These are phyloP conservation scores for Callinectes sapidus DNA, from an alignment of 2,888 invertebrate species.

Conservation along the genomic window DNA sequence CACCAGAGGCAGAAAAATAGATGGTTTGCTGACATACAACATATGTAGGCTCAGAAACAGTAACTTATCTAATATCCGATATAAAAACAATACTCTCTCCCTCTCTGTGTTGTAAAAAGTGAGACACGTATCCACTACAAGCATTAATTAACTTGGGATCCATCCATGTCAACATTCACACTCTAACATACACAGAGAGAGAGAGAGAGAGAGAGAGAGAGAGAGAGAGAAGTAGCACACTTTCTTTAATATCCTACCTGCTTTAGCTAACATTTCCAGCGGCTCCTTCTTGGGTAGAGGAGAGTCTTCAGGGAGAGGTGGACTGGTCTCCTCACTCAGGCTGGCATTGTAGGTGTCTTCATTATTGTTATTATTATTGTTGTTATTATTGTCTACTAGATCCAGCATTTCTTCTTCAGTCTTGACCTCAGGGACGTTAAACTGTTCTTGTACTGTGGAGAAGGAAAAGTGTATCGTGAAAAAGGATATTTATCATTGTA, in stretches of 20 bases:
- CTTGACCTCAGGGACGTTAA: not conserved
- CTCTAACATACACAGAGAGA: not conserved
- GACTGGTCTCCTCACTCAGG: constrained; percentile 35
- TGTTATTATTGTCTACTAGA: not conserved
- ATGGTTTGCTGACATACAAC: too few relatives aligned
- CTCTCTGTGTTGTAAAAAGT: not conserved
- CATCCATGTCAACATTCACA: too few relatives aligned
- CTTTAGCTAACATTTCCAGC: constrained; percentile 57
- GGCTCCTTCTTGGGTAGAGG: constrained; percentile 59
- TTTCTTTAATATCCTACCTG: not conserved
- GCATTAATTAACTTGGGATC: too few relatives aligned
- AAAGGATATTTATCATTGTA: not conserved
- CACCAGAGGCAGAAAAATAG: too few relatives aligned
- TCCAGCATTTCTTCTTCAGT: not conserved
- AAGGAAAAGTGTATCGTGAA: not conserved
- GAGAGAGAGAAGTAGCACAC: not conserved
- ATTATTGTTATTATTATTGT: not conserved
- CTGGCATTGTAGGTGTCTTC: constrained; percentile 25
- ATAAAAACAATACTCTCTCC: too few relatives aligned
- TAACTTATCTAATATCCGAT: too few relatives aligned
- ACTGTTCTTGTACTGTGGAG: not conserved
- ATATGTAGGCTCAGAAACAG: too few relatives aligned
- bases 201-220: not conserved
- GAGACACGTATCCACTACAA: not conserved
- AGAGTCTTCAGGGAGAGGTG: constrained; percentile 32